Conservation (phyloP, 2,797 vertebrate genomes). For the Hydrolagus colliei region DNA sequence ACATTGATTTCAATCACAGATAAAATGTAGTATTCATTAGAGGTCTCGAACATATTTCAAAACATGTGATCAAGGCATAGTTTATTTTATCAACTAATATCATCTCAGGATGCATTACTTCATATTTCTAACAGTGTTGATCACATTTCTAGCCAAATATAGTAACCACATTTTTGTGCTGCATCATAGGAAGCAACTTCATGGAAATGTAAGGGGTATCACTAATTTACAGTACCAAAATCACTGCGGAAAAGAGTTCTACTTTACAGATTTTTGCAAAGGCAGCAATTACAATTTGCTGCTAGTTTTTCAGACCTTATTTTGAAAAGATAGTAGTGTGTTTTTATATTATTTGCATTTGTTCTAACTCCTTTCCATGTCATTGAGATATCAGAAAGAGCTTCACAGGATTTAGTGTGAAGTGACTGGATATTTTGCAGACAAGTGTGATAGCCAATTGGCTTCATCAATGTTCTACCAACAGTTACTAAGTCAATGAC, state of each 20-base stretch:
- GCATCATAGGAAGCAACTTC: conserved; percentile 10
- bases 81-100: conserved; percentile 17
- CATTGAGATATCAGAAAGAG: background rate
- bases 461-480: no score
- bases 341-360: background rate
- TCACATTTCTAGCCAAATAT: conserved; percentile 28
- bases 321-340: background rate
- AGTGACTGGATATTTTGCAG: background rate
- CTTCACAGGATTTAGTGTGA: background rate
- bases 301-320: background rate
- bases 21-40: background rate
- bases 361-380: background rate
- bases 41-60: conserved; percentile 23
- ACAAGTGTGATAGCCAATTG: background rate
- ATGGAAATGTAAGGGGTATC: background rate
- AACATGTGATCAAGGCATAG: background rate
- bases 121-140: background rate
- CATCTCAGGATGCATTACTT: conserved; percentile 23
- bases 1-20: conserved; percentile 21
- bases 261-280: background rate
- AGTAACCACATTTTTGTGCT: conserved; percentile 7
- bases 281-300: no score
- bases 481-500: no score
- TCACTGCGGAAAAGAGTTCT: background rate
- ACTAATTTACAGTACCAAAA: background rate